Evolutionary conservation across 2,113 vertebrate genomes (phyloP), one percentile per base, ranked within the genome.

Genomic region (Penelope pileata): DNA sequence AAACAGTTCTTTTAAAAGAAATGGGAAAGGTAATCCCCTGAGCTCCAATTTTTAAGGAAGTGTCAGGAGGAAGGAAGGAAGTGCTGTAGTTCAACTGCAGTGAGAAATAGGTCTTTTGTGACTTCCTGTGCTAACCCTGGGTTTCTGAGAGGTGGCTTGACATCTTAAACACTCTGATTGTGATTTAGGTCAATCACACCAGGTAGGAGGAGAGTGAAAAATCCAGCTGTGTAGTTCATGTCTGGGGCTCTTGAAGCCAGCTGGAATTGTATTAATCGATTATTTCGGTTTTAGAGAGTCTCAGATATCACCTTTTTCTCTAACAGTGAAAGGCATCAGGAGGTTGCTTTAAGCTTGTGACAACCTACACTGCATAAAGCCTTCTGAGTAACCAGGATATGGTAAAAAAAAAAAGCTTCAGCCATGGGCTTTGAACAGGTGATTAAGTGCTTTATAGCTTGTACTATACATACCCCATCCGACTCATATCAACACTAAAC

Each of bases 1-100:
- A 78, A 91, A 63, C 12, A 91, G 19, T 51, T 59, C 47, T 80
- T 76, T 34, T 23, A 76, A 89, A 91, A 91, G 48, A 69, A 93
- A 5, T 6, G 59, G 17, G 23, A 80, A 42, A 83, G 47, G 73
- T 58, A 88, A 90, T 75, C 40, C 50, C 59, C 60, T 43, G 40
- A 83, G 36, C 38, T 91, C 29, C 14, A 56, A 10, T 77, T 94
- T 77, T 12, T 21, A 72, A 74, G 60, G 45, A 83, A 94, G 45
- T 63, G 47, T 64, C 68, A 90, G 43, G 45, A 86, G 36, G 36
- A 60, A 83, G 63, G 75, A 91, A 93, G 60, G 29, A 80, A 90
- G 45, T 9, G 5, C 53, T 53, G n/a, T 56, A 47, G 45, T 70
- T 77, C 36, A 83, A 19, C 7, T 6, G 6, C 24, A 32, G 36